Conservation (phyloP, 2,888 invertebrate genomes). For the Rutpela maculata region DNA sequence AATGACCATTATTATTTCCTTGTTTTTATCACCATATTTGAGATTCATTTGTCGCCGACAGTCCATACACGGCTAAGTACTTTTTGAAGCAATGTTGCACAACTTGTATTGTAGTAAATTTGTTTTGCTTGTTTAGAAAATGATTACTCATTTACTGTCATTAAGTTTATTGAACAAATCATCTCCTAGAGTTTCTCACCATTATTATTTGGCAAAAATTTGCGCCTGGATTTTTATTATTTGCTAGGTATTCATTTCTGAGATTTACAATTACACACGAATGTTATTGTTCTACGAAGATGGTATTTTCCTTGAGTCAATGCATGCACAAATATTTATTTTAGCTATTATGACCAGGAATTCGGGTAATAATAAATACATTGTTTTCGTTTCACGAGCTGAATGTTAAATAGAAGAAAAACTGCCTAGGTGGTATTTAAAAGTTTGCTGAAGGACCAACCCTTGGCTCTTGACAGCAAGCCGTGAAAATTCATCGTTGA, state of each 20-base stretch:
- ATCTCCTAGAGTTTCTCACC: not conserved
- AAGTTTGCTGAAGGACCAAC: too few relatives aligned
- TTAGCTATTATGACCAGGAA: conserved; percentile 17
- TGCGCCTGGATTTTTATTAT: not conserved
- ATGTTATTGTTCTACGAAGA: conserved; percentile 20
- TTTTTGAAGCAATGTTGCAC: conserved; percentile 16
- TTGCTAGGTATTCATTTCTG: not conserved
- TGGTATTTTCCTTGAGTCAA: conserved; percentile 20
- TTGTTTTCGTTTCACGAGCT: not conserved
- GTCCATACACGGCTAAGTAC: not conserved
- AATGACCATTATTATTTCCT: not conserved
- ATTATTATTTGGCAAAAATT: not conserved
- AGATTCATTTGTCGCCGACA: not conserved
- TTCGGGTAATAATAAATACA: not conserved
- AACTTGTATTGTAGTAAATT: not conserved
- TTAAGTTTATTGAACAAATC: not conserved
- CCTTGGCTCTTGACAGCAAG: too few relatives aligned
- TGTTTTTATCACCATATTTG: not conserved
- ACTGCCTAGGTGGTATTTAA: not conserved
- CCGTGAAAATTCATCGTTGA: too few relatives aligned
- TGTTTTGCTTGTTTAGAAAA: not conserved
- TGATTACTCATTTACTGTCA: conserved; percentile 1
- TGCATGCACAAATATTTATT: conserved; percentile 31
- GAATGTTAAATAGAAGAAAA: not conserved
- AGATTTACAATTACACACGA: not conserved